Conservation (phyloP, 2,113 vertebrate genomes). For the Rhabdomys dilectus region DNA sequence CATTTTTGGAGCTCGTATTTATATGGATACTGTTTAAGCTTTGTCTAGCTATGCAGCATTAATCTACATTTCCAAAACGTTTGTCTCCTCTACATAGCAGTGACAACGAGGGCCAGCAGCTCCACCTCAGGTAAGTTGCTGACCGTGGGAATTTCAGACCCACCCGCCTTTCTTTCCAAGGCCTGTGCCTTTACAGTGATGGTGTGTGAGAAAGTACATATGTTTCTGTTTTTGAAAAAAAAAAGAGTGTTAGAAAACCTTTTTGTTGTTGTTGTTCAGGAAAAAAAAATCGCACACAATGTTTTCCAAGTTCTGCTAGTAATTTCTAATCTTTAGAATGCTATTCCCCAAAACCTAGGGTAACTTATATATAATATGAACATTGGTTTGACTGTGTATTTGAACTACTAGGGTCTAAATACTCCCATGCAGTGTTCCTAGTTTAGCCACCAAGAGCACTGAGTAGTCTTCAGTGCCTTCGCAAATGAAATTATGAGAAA, state of each 20-base stretch:
- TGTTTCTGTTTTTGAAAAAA: not conserved
- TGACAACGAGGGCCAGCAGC: constrained; percentile 34
- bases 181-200: not conserved
- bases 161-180: no score
- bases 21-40: not conserved
- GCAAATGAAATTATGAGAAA: not conserved
- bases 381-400: not conserved
- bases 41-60: not conserved
- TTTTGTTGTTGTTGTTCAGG: no score
- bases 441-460: not conserved
- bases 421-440: not conserved
- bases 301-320: not conserved
- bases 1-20: not conserved
- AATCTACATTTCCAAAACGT: constrained; percentile 25
- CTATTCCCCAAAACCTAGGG: not conserved
- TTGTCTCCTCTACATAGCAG: constrained; percentile 51
- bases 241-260: not conserved
- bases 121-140: constrained; percentile 55
- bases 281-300: not conserved
- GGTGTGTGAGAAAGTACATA: not conserved
- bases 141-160: not conserved
- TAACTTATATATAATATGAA: not conserved
- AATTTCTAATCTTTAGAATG: not conserved
- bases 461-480: not conserved
- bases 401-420: not conserved